phyloP scores from a whole-genome alignment of 2,113 vertebrate genomes.

The Lasiurus borealis region DNA sequence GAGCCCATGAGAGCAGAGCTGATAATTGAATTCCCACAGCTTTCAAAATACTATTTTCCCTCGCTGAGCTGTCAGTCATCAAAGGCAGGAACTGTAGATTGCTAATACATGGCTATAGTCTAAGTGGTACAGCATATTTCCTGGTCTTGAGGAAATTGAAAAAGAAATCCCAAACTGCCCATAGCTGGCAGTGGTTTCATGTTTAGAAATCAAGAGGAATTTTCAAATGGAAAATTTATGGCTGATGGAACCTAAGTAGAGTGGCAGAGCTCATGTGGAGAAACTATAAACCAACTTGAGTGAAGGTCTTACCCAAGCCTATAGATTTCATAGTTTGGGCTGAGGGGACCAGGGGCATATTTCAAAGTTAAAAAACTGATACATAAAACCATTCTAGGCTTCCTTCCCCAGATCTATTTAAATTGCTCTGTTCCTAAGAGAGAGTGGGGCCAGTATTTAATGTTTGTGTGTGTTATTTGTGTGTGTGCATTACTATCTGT shows the following conservation, averaged over 20 bases:
- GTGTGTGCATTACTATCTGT: not conserved
- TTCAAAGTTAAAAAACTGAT: slow-evolving; percentile 66
- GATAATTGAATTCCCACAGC: slow-evolving; percentile 66
- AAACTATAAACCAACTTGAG: slow-evolving; percentile 58
- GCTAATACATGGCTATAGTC: slow-evolving; percentile 22
- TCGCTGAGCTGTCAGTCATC: slow-evolving; percentile 26
- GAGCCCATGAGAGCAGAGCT: not conserved
- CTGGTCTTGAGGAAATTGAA: slow-evolving; percentile 71
- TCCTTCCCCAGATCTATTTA: not conserved
- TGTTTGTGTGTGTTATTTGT: not conserved
- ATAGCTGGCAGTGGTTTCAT: slow-evolving; percentile 30
- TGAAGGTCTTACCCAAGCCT: slow-evolving; percentile 21
- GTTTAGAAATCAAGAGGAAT: slow-evolving; percentile 65
- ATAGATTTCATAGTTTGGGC: slow-evolving; percentile 31
- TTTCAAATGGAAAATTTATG: slow-evolving; percentile 61
- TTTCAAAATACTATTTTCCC: slow-evolving; percentile 67
- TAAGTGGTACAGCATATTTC: slow-evolving; percentile 44
- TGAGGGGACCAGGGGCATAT: not conserved
- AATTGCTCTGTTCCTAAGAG: not conserved
- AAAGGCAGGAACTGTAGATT: slow-evolving; percentile 49
- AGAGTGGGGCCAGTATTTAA: not conserved
- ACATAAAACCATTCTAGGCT: not conserved
- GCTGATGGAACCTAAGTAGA: slow-evolving; percentile 28
- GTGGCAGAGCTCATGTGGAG: slow-evolving; percentile 22
- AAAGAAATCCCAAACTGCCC: slow-evolving; percentile 69